phyloP scores from a whole-genome alignment of 2,797 vertebrate genomes.

The Bradypus variegatus region DNA sequence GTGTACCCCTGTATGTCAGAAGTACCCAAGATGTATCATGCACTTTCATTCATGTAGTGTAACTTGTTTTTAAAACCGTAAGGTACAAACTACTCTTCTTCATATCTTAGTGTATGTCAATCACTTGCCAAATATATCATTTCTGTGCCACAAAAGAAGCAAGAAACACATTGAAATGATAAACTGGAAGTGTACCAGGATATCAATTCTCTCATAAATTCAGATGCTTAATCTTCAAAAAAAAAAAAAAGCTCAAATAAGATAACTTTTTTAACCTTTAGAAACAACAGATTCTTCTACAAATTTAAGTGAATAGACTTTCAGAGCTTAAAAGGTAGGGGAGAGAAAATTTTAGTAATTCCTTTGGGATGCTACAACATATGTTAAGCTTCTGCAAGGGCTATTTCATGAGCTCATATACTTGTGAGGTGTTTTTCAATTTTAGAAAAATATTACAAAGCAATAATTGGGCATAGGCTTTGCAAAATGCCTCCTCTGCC shows the following conservation, averaged over 20 bases:
- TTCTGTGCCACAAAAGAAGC: slow-evolving; percentile 41
- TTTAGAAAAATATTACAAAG: slow-evolving; percentile 65
- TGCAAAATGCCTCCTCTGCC: slow-evolving; percentile 38
- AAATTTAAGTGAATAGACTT: slow-evolving; percentile 7
- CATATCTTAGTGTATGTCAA: background rate
- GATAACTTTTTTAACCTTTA: slow-evolving; percentile 17
- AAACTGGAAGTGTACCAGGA: slow-evolving; percentile 37
- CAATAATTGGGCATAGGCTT: slow-evolving; percentile 46
- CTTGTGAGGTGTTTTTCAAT: slow-evolving; percentile 51
- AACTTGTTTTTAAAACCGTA: background rate
- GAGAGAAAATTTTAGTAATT: slow-evolving; percentile 5
- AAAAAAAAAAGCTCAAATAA: background rate
- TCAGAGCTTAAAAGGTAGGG: background rate
- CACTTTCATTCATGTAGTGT: background rate
- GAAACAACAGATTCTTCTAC: slow-evolving; percentile 38
- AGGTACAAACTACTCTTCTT: background rate
- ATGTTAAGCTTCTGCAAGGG: slow-evolving; percentile 24
- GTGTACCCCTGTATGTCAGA: background rate
- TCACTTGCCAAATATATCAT: slow-evolving; percentile 7
- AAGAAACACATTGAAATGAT: slow-evolving; percentile 40
- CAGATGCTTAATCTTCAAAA: slow-evolving; percentile 44
- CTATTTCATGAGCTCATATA: slow-evolving; percentile 47
- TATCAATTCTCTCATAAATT: slow-evolving; percentile 42
- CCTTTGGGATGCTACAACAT: background rate
- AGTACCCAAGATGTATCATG: background rate